A percentile compares a stretch with the other conserved stretches of the same genome.
Conservation (phyloP, 2,888 invertebrate species). For the Cephus pygmeus region DNA sequence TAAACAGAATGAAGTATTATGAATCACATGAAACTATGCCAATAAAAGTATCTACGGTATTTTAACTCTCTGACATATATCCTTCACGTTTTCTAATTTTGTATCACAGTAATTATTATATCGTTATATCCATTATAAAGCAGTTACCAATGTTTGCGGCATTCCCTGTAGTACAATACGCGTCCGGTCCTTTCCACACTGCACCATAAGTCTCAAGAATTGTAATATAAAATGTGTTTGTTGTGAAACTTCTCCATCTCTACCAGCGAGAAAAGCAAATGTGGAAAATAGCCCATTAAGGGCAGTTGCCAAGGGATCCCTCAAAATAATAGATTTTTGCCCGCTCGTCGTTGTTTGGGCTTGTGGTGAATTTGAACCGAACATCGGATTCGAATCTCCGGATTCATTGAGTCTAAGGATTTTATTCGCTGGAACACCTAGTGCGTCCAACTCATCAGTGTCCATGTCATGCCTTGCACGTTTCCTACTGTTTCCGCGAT, state of each 20-base stretch:
- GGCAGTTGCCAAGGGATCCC: slow-evolving; percentile 75
- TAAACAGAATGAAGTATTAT: background rate
- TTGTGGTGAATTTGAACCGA: slow-evolving; percentile 63
- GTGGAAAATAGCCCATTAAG: slow-evolving; percentile 78
- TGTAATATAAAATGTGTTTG: slow-evolving; percentile 86
- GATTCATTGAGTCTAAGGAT: slow-evolving; percentile 74
- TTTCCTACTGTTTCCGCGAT: slow-evolving; percentile 69
- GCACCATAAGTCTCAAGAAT: slow-evolving; percentile 79
- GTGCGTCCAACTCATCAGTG: slow-evolving; percentile 71
- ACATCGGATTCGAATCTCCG: slow-evolving; percentile 71
- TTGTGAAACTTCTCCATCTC: slow-evolving; percentile 83
- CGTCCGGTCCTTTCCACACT: slow-evolving; percentile 80
- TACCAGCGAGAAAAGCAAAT: slow-evolving; percentile 76
- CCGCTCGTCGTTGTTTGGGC: slow-evolving; percentile 52
- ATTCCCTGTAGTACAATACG: slow-evolving; percentile 79
- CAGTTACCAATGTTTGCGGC: slow-evolving; percentile 74
- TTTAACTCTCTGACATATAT: background rate
- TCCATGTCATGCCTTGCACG: slow-evolving; percentile 70
- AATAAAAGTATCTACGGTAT: background rate
- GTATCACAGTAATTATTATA: background rate
- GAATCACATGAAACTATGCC: background rate
- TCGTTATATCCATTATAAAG: background rate
- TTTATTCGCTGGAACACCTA: slow-evolving; percentile 71
- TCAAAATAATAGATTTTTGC: slow-evolving; percentile 64
- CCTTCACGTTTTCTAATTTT: background rate